Percentiles rank a stretch among this genome's conserved stretches.
These are phyloP conservation scores for Carterocephalus palaemon DNA, from an alignment of 2,888 invertebrate genomes.

Conservation along the genomic window DNA sequence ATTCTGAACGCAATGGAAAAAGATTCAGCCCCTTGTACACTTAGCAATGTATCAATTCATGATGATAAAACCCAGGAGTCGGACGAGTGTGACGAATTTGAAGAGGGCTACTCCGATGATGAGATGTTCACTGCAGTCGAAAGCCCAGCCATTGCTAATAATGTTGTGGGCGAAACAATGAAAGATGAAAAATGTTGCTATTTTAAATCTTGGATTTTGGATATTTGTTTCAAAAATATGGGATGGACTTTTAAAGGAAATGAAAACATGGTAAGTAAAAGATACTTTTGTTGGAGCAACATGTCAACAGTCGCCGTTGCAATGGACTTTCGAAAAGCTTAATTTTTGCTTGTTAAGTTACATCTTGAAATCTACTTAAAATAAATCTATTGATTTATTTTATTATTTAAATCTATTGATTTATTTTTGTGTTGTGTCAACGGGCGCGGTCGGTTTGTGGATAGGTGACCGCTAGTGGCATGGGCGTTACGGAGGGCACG, in stretches of 20 bases:
- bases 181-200: slow-evolving; percentile 44
- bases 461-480: no score
- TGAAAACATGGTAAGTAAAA: slow-evolving; percentile 50
- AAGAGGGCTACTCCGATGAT: slow-evolving; percentile 71
- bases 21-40: slow-evolving; percentile 47
- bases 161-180: slow-evolving; percentile 25
- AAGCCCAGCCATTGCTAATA: neutral
- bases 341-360: no score
- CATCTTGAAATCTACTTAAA: no score
- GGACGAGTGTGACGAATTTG: slow-evolving; percentile 56
- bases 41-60: slow-evolving; percentile 36
- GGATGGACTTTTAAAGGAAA: slow-evolving; percentile 62
- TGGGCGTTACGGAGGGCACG: no score
- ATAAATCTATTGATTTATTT: neutral
- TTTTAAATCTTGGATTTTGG: slow-evolving; percentile 80
- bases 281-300: no score
- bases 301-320: no score
- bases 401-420: no score
- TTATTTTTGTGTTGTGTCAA: no score
- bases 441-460: no score
- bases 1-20: slow-evolving; percentile 78
- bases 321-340: no score
- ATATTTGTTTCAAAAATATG: slow-evolving; percentile 80
- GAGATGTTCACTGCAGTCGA: slow-evolving; percentile 54
- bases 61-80: slow-evolving; percentile 36